A percentile compares a stretch with the other conserved stretches of the same genome.
phyloP scores from a whole-genome alignment of 2,113 vertebrate genomes.

The Campylomormyrus tamandua region DNA sequence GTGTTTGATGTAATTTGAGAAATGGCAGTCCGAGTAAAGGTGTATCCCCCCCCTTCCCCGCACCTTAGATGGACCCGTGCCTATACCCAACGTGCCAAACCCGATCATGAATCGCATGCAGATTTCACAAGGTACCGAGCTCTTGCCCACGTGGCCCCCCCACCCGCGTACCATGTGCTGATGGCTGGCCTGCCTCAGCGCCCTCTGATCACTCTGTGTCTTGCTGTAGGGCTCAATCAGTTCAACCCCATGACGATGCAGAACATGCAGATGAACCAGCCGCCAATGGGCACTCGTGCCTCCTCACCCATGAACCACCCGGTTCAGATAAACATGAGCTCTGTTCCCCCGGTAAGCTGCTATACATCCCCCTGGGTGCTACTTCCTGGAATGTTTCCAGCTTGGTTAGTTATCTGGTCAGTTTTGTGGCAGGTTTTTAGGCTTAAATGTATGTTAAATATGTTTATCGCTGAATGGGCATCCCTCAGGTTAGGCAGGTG shows the following conservation, averaged over 20 bases:
- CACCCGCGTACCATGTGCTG: background rate
- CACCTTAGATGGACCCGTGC: constrained; percentile 78
- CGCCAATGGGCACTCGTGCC: constrained; percentile 78
- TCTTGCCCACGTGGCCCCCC: background rate
- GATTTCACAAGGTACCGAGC: constrained; percentile 76
- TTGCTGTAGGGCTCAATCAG: constrained; percentile 79
- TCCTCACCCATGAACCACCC: constrained; percentile 90
- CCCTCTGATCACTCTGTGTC: background rate
- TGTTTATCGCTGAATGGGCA: background rate
- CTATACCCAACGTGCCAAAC: constrained; percentile 82
- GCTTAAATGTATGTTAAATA: background rate
- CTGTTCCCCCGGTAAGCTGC: constrained; percentile 76
- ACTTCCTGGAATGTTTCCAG: background rate
- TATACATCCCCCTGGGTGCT: background rate
- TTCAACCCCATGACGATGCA: constrained; percentile 87
- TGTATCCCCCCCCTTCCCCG: background rate
- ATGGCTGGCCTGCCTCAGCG: background rate
- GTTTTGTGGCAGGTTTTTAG: background rate
- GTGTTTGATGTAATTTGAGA: background rate
- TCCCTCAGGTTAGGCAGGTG: background rate
- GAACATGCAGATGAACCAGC: constrained; percentile 81
- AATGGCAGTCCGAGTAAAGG: background rate
- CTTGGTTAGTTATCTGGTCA: background rate
- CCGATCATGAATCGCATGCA: constrained; percentile 85
- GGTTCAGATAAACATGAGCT: constrained; percentile 86